phyloP scores from a whole-genome alignment of 2,888 invertebrate genomes.

The Eutolmus rufibarbis region DNA sequence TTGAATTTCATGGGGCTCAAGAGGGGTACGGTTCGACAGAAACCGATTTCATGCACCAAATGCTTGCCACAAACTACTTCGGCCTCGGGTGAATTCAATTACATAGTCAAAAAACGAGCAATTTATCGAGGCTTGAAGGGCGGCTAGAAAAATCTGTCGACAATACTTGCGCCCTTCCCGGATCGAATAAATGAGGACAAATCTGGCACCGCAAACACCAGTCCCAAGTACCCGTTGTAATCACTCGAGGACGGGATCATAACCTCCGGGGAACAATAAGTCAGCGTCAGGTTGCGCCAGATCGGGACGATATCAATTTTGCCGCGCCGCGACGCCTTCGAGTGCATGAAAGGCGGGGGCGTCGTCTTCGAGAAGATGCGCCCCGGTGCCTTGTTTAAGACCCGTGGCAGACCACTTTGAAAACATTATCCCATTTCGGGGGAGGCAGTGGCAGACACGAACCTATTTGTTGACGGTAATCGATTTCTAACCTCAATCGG shows the following conservation, averaged over 20 bases:
- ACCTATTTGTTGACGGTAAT: constrained; percentile 44
- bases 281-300: constrained; percentile 44
- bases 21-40: neutral
- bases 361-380: neutral
- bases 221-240: neutral
- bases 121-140: neutral
- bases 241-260: neutral
- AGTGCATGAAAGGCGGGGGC: neutral
- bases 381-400: neutral
- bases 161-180: neutral
- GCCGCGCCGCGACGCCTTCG: neutral
- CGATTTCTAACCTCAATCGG: constrained; percentile 40
- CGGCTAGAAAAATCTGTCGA: constrained; percentile 37
- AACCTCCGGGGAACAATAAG: constrained; percentile 39
- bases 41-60: constrained; percentile 23
- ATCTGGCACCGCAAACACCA: neutral
- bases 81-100: constrained; percentile 9
- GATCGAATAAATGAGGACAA: neutral
- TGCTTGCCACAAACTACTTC: neutral
- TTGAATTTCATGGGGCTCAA: neutral
- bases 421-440: constrained; percentile 21
- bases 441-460: constrained; percentile 38
- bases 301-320: neutral
- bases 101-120: neutral
- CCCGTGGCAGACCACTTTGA: neutral